Evolutionary conservation across 2,888 invertebrate species (phyloP), one percentile per base, ranked within the genome.

Genomic region (Lomographa bimaculata): DNA sequence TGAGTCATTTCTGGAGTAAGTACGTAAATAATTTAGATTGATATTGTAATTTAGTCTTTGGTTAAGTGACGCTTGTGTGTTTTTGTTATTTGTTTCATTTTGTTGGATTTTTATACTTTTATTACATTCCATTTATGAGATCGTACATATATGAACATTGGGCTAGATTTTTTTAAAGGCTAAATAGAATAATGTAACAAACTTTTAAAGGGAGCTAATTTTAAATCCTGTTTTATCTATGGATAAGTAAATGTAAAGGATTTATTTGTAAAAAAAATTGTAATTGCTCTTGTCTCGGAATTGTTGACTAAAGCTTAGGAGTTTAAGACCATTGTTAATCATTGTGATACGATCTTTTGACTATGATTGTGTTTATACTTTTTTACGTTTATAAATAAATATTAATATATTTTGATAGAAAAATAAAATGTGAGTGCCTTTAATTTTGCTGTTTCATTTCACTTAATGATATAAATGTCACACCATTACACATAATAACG

Each of bases 331-430:
- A 6, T 24, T 35, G 24, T 41, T 32, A n/a, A 19, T 72, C 70
- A 71, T 71, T 81, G 79, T 79, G 80, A 82, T 79, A 75, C 70
- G 67, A 80, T 80, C 40, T 36, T 27, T 73, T 74, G 71, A 61
- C 54, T 75, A 68, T 64, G 57, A 64, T 62, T 53, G 53, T 58
- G 66, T 79, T 73, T 73, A 67, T 62, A 70, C 61, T 73, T 80
- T 72, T 79, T 78, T 73, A 72, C 66, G 61, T 77, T 81, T 75
- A 70, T 73, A 73, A 73, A 74, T 73, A 74, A 79, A 82, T 76
- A 73, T 74, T 85, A 85, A 86, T 84, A 86, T 86, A 86, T 86
- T 81, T 67, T 76, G 59, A 65, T 65, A 72, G 67, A 73, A 72
- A 67, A 75, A 75, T 76, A 72, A 81, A 79, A 79, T 62, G 64